Evolutionary conservation across 2,113 vertebrate genomes (phyloP), one percentile per base, ranked within the genome.

Genomic region (Pomatorhinus ruficollis): DNA sequence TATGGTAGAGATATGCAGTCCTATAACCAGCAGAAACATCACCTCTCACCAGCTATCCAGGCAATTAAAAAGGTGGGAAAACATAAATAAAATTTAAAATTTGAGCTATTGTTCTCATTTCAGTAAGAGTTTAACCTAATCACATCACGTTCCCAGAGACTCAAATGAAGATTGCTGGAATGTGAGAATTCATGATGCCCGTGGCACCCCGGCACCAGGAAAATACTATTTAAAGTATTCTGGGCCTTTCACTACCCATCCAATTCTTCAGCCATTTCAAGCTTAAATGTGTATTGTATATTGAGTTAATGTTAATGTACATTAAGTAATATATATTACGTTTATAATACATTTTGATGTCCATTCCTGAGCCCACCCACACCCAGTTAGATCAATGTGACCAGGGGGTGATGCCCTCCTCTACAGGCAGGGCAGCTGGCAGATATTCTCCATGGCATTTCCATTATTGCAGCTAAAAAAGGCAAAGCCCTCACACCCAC

Each of bases 151-250:
- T 64, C 31, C 15, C 15, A 66, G 33, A 74, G 11, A 47, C 33
- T 40, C 42, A 40, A 59, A 37, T 5, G 13, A 64, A 64, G 7
- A 28, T 28, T 47, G 31, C 11, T 76, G 27, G 27, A 80, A 54
- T 4, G 8, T 5, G 19, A 3, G 5, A 72, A 35, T n/a, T 49
- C 12, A 40, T 10, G 12, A 35, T 7, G 44, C 14, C 8, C 0
- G 0, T 10, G 10, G 30, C 22, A 80, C 6, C 7, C 37, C 14
- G 15, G 22, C 31, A 69, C 33, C 20, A 45, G 23, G 42, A 83
- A 83, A 83, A 60, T 6, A 42, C 10, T 4, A 1, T 52, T 85
- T 47, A 2, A 68, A 86, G 18, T 22, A 11, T 33, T 75, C 24
- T 31, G 24, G 8, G 25, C 49, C 8, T 79, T 49, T 59, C 16